These are phyloP conservation scores for Pogonus chalceus DNA, from an alignment of 1,140 invertebrate genomes.

Conservation along the genomic window DNA sequence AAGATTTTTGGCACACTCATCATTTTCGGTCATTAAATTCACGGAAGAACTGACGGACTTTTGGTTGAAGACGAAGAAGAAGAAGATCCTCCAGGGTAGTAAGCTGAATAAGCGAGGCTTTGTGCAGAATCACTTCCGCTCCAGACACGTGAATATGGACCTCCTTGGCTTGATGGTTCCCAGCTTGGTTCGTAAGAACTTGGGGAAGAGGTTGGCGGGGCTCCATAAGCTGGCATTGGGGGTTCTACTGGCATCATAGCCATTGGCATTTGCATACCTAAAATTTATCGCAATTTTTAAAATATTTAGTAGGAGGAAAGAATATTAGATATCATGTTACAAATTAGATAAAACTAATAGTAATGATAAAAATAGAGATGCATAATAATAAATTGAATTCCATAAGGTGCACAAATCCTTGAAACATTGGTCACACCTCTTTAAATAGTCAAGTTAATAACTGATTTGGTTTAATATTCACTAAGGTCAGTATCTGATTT, in stretches of 20 bases:
- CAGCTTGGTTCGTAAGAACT: slow-evolving; percentile 57
- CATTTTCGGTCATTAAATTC: neutral
- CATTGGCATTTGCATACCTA: slow-evolving; percentile 65
- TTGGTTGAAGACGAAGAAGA: slow-evolving; percentile 27
- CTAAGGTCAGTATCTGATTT: neutral
- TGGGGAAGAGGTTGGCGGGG: slow-evolving; percentile 48
- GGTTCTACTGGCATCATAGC: slow-evolving; percentile 41
- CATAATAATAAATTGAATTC: no score
- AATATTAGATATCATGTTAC: slow-evolving; percentile 10
- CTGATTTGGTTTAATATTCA: neutral
- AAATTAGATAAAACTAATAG: neutral
- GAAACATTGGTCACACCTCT: no score
- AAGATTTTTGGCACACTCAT: no score
- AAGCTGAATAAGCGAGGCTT: slow-evolving; percentile 67
- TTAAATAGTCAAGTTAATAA: no score
- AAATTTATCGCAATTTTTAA: slow-evolving; percentile 2
- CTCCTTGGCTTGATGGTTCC: slow-evolving; percentile 52
- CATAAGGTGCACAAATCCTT: no score
- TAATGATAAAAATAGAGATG: no score
- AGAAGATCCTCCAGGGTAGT: slow-evolving; percentile 46
- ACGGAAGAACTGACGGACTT: slow-evolving; percentile 8
- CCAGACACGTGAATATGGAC: slow-evolving; percentile 66
- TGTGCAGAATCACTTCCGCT: slow-evolving; percentile 44
- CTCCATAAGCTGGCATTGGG: slow-evolving; percentile 48
- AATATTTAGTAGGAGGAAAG: slow-evolving; percentile 7